Evolutionary conservation across 1,140 invertebrate species (phyloP), one percentile per base, ranked within the genome.

Genomic region (Venustaconcha ellipsiformis): DNA sequence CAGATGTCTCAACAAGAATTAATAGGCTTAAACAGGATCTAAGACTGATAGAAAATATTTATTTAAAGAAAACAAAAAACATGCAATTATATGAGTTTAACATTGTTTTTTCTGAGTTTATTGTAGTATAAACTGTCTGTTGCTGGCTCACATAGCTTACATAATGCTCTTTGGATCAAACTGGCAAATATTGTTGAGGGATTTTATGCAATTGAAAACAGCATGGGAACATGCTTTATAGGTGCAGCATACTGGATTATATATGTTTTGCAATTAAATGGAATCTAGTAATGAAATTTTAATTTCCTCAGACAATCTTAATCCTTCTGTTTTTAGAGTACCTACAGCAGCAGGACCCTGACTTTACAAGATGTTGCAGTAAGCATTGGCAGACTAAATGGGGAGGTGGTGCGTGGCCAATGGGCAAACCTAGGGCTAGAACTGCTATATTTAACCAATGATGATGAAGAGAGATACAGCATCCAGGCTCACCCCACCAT

Each of bases 401-500:
- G 84, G 11, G 90, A 90, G 80, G 86, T 87, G 18, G 90, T 92
- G 1, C 83, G 89, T 15, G 90, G 90, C 3, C 88, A 92, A 81
- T 92, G 92, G 92, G 86, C 91, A 11, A 91, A 91, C 74, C 87
- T 92, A 11, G 90, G 88, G 70, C 82, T 91, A 62, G 92, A 92
- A 83, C 83, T 92, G 17, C 84, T 92, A 3, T 92, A 92, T 80
- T 84, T 92, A 67, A 92, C 92, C 56, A 92, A 92, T 80, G 92
- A 92, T 86, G 92, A 92, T 80, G 92, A 92, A 78, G 92, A 92
- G 80, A 83, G 92, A 67, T 92, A 92, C 85, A 91, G 90, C 72
- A 92, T 92, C 76, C 89, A 92, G 84, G 91, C 92, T 64, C 91
- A 92, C 78, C 88, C 90, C 11, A 86, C 86, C 59, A 83, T 92